A percentile compares a stretch with the other conserved stretches of the same genome.
phyloP scores from a whole-genome alignment of 2,113 vertebrate genomes.

The Pavo muticus region DNA sequence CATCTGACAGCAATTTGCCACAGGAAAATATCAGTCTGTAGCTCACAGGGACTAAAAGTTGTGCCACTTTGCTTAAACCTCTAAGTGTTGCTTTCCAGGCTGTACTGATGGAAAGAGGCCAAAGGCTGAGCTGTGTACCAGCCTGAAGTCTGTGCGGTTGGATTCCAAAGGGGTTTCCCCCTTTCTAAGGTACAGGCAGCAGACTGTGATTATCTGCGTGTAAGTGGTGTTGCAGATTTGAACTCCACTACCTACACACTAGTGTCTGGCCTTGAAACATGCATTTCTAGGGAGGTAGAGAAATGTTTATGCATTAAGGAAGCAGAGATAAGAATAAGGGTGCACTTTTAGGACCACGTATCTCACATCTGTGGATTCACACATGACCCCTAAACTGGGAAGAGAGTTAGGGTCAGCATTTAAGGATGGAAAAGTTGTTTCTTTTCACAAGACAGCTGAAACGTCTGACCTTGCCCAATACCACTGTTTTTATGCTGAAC shows the following conservation, averaged over 20 bases:
- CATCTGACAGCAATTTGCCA: neutral
- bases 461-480: neutral
- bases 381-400: neutral
- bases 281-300: neutral
- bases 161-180: neutral
- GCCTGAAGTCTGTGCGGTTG: neutral
- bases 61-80: neutral
- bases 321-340: neutral
- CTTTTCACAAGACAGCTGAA: neutral
- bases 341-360: neutral
- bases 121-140: neutral
- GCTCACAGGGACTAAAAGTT: neutral
- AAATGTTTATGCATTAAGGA: neutral
- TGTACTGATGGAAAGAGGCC: neutral
- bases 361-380: neutral
- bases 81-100: neutral
- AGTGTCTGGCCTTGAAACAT: neutral
- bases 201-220: neutral
- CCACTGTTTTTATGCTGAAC: neutral
- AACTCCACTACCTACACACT: neutral
- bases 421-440: neutral
- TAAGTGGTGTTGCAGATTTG: neutral
- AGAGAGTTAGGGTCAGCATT: neutral
- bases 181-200: neutral
- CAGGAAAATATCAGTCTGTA: neutral